Conservation (phyloP, 2,888 invertebrate genomes). For the Tenthredo amoena region DNA sequence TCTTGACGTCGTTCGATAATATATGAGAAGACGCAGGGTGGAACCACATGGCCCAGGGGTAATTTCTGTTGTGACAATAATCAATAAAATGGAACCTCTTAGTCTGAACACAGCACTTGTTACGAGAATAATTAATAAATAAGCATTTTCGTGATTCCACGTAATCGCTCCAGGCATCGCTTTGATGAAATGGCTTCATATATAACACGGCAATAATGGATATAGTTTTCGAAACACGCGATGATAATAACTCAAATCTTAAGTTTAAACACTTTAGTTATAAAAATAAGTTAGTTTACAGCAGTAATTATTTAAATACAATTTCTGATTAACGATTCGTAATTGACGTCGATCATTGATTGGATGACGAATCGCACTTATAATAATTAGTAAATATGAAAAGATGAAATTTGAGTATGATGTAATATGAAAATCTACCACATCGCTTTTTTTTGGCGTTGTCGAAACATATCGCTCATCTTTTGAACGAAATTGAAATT, state of each 20-base stretch:
- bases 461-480: neutral
- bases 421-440: neutral
- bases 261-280: neutral
- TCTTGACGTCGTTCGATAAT: neutral
- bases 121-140: neutral
- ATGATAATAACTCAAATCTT: neutral
- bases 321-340: too few relatives aligned
- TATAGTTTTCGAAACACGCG: neutral
- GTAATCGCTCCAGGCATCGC: neutral
- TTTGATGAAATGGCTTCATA: neutral
- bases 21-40: neutral
- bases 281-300: neutral
- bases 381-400: neutral
- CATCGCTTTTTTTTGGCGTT: neutral
- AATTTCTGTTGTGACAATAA: neutral
- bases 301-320: too few relatives aligned
- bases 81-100: neutral
- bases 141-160: neutral
- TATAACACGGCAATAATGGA: neutral
- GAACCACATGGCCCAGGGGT: neutral
- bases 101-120: neutral
- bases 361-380: too few relatives aligned
- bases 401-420: neutral
- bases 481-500: neutral
- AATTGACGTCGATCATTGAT: too few relatives aligned